Percentiles rank a stretch among this genome's conserved stretches.
Conservation (phyloP, 2,888 invertebrate genomes). For the Drosophila testacea region DNA sequence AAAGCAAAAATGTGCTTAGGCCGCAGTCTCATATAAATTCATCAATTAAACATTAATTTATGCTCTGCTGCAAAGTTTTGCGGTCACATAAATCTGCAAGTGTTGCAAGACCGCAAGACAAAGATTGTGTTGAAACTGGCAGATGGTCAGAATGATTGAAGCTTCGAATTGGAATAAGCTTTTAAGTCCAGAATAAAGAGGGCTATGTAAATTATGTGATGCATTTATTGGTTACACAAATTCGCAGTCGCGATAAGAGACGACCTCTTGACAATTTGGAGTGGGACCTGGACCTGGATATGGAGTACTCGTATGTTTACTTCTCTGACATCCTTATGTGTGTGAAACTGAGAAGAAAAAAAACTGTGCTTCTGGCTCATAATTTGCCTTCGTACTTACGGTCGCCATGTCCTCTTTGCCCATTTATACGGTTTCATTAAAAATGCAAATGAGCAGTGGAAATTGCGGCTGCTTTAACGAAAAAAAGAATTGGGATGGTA, state of each 20-base stretch:
- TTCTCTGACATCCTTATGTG: constrained; percentile 24
- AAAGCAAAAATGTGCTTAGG: constrained; percentile 16
- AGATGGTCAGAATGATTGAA: constrained; percentile 60
- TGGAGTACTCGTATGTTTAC: constrained; percentile 33
- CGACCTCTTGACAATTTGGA: constrained; percentile 48
- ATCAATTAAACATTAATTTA: constrained; percentile 75
- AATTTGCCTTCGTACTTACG: constrained; percentile 54
- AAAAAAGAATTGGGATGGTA: constrained; percentile 30
- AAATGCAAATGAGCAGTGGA: constrained; percentile 77
- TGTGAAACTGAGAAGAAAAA: constrained; percentile 11
- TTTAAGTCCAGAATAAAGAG: constrained; percentile 43
- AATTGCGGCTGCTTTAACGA: constrained; percentile 57
- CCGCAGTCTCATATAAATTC: constrained; percentile 60
- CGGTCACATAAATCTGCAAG: constrained; percentile 74
- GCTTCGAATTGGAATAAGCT: constrained; percentile 49
- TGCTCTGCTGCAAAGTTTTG: constrained; percentile 69
- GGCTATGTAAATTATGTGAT: constrained; percentile 67
- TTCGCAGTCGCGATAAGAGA: constrained; percentile 40
- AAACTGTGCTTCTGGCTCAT: constrained; percentile 55
- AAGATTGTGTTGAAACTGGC: constrained; percentile 41
- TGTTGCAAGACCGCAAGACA: constrained; percentile 50
- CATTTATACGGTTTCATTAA: constrained; percentile 71
- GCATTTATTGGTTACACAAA: constrained; percentile 64
- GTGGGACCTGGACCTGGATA: constrained; percentile 5
- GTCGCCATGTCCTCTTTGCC: constrained; percentile 18